Base-by-base conservation (phyloP, 2,113 vertebrate species). In the Pachypanchax playfairii region DNA sequence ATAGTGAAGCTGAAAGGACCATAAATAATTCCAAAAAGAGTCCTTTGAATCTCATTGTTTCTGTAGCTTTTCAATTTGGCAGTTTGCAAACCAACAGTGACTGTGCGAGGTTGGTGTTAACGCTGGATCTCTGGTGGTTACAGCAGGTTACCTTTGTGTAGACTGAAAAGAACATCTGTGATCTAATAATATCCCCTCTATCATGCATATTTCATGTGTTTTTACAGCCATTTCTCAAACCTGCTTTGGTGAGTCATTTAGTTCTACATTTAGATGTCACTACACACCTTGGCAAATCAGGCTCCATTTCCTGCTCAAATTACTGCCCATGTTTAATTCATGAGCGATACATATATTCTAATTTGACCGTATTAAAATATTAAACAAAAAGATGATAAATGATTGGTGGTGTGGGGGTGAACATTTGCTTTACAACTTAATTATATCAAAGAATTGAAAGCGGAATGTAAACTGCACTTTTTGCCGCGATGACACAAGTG, bases 151-250 rank as follows among this genome's bases (percentile, higher is more conserved):
- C 79, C 83, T 80, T 83, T 86, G 75, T 75, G 79, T 85, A 55
- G 81, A 67, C 79, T 74, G 82, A 85, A 80, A 59, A 77, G 82
- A 87, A 82, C 84, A 84, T 88, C 77, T 87, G 77, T 75, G 82
- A 82, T 79, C 87, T 88, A 89, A 87, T 88, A 86, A 86, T 88
- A 87, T 80, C 75, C 72, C 39, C 22, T 47, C 38, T 50, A 21
- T 24, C 76, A 88, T 90, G 77, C 84, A 90, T 90, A 87, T 90
- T 89, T 89, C 63, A 90, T 89, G 86, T 90, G 87, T 87, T 88
- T 91, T 90, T 77, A 79, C 75, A 79, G 75, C 85, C 72, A 88
- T 89, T 89, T 81, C 66, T 87, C 83, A 90, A 80, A 67, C 68
- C 84, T 81, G 79, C 79, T 75, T 87, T 81, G 69, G 84, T 64